Base-by-base conservation (phyloP, 1,140 invertebrate genomes). In the Cheumatopsyche charites region DNA sequence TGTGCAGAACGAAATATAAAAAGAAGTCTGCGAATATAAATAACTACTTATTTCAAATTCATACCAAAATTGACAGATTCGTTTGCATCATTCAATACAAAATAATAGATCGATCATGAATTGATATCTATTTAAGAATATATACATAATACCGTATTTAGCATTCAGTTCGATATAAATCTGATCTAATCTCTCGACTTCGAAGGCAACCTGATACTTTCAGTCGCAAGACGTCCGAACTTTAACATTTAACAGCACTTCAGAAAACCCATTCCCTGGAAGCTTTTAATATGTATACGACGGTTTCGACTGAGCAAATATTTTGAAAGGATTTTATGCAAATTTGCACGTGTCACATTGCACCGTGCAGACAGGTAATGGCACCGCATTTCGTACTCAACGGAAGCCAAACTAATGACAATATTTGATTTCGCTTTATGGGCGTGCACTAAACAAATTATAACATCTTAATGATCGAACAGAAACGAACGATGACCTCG, bases 251-350 rank as follows among this genome's bases (percentile, higher is more conserved):
- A 3, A 3, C 29, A 9, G 29, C 9, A 9, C 29, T 17, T 15
- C 15, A 52, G 47, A 52, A 5, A 25, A 58, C 17, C 21, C 23
- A 17, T 25, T 23, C 55, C 55, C 11, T 26, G 19, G 55, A 58
- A 36, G 29, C 29, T 63, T 63, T 23, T 21, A 63, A 63, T 42
- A 63, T 42, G 15, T 41, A 58, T 15, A 9, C 17, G 62, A 36
- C 29, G 9, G 29, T 36, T 36, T 36, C 52, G 52, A n/a, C 62
- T 63, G 15, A 47, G 63, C 15, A 55, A 68, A 68, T 68, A 21
- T 36, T 75, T 73, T 73, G 25, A 47, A 61, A 15, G 68, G 71
- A 73, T 73, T 75, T 73, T 63, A 73, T 75, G 74, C 55, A 75
- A 71, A 75, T 75, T 73, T 68, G 36, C 43, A 36, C 21, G 61